phyloP scores from a whole-genome alignment of 2,888 invertebrate species.

The Hydriomena furcata region DNA sequence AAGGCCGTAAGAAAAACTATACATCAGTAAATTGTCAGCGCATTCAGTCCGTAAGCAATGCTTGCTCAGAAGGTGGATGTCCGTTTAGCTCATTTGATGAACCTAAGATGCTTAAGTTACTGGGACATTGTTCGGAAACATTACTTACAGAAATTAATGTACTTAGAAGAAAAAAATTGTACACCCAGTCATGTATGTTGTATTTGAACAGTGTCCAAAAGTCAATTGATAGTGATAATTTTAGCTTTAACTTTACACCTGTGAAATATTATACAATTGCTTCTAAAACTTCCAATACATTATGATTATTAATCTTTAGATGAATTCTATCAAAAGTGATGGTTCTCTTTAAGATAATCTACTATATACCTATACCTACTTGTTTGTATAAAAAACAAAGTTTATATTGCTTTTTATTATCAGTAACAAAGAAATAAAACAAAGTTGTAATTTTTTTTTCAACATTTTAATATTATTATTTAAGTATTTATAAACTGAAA shows the following conservation, averaged over 20 bases:
- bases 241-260: slow-evolving; percentile 68
- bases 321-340: background rate
- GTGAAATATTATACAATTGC: slow-evolving; percentile 60
- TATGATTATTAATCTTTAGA: background rate
- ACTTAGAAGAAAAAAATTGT: slow-evolving; percentile 49
- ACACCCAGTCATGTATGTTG: slow-evolving; percentile 59
- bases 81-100: slow-evolving; percentile 85
- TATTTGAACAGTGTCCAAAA: slow-evolving; percentile 44
- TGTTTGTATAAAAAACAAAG: too few relatives aligned
- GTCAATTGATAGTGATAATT: slow-evolving; percentile 50
- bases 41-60: slow-evolving; percentile 81
- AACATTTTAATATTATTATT: too few relatives aligned
- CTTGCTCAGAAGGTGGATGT: slow-evolving; percentile 84
- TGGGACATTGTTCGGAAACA: slow-evolving; percentile 48
- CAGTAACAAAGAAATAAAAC: too few relatives aligned
- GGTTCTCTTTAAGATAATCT: too few relatives aligned
- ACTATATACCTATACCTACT: background rate
- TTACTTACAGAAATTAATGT: slow-evolving; percentile 57
- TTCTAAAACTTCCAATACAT: slow-evolving; percentile 29
- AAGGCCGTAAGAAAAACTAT: slow-evolving; percentile 86
- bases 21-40: slow-evolving; percentile 82
- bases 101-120: slow-evolving; percentile 58
- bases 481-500: too few relatives aligned
- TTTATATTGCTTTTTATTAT: too few relatives aligned
- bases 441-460: too few relatives aligned